Percentiles rank a stretch among this genome's conserved stretches.
These are phyloP conservation scores for Acrossocheilus fasciatus DNA, from an alignment of 2,797 vertebrate species.

Conservation along the genomic window DNA sequence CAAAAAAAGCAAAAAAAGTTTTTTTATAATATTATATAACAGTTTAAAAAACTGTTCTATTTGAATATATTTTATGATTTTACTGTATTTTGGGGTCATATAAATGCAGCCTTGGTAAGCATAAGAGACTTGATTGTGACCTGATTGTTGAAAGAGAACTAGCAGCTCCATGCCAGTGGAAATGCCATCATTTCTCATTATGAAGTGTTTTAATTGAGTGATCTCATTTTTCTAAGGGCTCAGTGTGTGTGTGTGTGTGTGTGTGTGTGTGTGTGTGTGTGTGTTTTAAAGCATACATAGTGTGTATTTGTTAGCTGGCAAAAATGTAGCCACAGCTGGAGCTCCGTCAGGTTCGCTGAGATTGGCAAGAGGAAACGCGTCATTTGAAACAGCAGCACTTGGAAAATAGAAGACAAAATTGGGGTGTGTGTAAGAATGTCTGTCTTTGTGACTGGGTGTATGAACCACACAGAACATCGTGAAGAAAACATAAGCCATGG, in stretches of 20 bases:
- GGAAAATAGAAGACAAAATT: conserved; percentile 29
- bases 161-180: not conserved
- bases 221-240: conserved; percentile 45
- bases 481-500: conserved; percentile 39
- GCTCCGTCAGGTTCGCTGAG: conserved; percentile 39
- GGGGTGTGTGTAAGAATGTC: conserved; percentile 15
- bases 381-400: conserved; percentile 41
- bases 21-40: no score
- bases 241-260: conserved; percentile 5
- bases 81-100: not conserved
- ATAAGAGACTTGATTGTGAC: not conserved
- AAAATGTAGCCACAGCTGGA: conserved; percentile 49
- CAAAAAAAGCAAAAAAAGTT: no score
- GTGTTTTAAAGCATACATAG: conserved; percentile 25
- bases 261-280: not conserved
- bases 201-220: conserved; percentile 8
- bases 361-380: conserved; percentile 40
- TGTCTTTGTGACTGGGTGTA: conserved; percentile 26
- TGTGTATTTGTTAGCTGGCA: not conserved
- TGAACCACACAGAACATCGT: conserved; percentile 28
- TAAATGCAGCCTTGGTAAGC: not conserved
- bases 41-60: not conserved
- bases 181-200: conserved; percentile 28
- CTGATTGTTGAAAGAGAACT: conserved; percentile 22
- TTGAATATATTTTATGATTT: not conserved